A percentile compares a stretch with the other conserved stretches of the same genome.
Conservation (phyloP, 2,797 vertebrate genomes). For the Bovichtus diacanthus region DNA sequence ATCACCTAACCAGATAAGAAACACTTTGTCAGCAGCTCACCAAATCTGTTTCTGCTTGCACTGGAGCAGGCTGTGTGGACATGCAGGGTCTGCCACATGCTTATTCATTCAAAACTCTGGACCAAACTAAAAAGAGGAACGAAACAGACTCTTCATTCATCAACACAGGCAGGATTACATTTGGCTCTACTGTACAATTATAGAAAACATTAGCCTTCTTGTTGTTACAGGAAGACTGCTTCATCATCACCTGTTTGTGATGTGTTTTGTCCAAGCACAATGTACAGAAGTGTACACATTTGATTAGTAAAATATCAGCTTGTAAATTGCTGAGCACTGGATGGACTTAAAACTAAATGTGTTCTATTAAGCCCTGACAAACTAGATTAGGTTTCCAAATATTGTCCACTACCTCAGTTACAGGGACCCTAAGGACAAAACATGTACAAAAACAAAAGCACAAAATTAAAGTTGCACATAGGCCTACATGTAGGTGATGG, state of each 20-base stretch:
- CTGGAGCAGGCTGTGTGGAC: slow-evolving; percentile 35
- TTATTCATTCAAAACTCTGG: slow-evolving; percentile 42
- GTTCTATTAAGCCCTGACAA: not conserved
- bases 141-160: slow-evolving; percentile 29
- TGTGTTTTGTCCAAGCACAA: not conserved
- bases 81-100: slow-evolving; percentile 22
- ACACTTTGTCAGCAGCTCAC: slow-evolving; percentile 78
- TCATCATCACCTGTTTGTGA: not conserved
- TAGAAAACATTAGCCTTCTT: not conserved
- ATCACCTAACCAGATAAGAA: slow-evolving; percentile 86
- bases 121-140: slow-evolving; percentile 20
- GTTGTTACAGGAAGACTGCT: not conserved
- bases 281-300: not conserved
- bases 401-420: slow-evolving; percentile 9
- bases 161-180: not conserved
- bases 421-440: not conserved
- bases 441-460: not conserved
- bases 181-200: not conserved
- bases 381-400: slow-evolving; percentile 8
- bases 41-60: slow-evolving; percentile 74
- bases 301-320: not conserved
- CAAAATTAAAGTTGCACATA: not conserved
- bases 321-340: not conserved
- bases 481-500: not conserved
- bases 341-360: not conserved